A percentile compares a stretch with the other conserved stretches of the same genome.
Conservation (phyloP, 2,888 invertebrate genomes). For the Globia sparganii region DNA sequence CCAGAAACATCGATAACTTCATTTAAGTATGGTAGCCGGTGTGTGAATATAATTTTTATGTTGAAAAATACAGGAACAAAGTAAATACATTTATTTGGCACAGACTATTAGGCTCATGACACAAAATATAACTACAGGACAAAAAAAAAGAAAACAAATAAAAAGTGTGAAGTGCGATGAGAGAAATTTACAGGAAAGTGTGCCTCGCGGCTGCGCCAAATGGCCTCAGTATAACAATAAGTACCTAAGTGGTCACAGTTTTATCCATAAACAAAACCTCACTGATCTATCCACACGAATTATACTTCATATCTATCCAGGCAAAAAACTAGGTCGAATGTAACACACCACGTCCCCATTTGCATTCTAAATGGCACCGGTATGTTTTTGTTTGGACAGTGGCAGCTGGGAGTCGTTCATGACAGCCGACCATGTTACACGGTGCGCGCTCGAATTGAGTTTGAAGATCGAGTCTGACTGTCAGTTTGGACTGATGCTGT, state of each 20-base stretch:
- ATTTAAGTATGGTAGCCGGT: neutral
- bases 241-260: neutral
- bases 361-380: conserved; percentile 71
- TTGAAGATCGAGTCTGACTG: conserved; percentile 31
- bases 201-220: neutral
- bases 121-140: too few species aligned
- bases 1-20: neutral
- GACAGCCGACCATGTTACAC: conserved; percentile 42
- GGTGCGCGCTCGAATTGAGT: conserved; percentile 43
- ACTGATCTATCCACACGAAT: conserved; percentile 15
- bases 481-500: conserved; percentile 24
- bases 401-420: conserved; percentile 59
- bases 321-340: conserved; percentile 68
- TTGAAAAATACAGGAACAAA: neutral
- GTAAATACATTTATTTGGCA: too few species aligned
- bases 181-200: neutral
- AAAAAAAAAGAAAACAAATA: too few species aligned
- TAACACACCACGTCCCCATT: conserved; percentile 63
- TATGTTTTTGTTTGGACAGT: conserved; percentile 67
- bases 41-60: too few species aligned
- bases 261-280: neutral
- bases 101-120: too few species aligned
- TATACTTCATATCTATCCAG: conserved; percentile 43
- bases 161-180: neutral
- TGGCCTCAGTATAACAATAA: neutral